Conservation (phyloP, 2,113 vertebrate genomes). For the Mus pahari region DNA sequence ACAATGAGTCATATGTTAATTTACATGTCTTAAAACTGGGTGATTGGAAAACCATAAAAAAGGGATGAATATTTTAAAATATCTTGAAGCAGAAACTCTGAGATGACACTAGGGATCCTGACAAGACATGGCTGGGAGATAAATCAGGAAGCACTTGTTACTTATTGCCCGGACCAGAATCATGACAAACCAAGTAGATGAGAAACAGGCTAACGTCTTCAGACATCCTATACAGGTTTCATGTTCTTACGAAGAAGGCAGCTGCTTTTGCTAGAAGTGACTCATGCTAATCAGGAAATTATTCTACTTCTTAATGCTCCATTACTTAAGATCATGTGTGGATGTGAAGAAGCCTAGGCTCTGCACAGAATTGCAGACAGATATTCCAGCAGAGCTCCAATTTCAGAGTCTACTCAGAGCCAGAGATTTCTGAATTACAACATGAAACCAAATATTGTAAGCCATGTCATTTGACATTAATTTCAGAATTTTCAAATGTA, state of each 20-base stretch:
- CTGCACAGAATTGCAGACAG: constrained; percentile 20
- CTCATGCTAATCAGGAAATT: constrained; percentile 66
- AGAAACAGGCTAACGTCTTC: background rate
- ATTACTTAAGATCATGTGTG: constrained; percentile 53
- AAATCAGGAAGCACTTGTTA: constrained; percentile 28
- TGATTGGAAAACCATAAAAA: constrained; percentile 18
- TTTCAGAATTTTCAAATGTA: background rate
- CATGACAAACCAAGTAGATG: background rate
- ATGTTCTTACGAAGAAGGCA: constrained; percentile 58
- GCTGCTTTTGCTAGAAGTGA: constrained; percentile 59
- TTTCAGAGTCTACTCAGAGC: background rate
- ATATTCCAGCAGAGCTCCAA: background rate
- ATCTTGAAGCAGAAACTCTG: background rate
- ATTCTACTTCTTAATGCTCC: constrained; percentile 51
- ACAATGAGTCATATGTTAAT: constrained; percentile 65
- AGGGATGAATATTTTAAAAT: constrained; percentile 25
- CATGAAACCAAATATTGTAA: background rate
- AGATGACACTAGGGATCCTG: background rate
- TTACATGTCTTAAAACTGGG: constrained; percentile 14
- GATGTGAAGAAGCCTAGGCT: background rate
- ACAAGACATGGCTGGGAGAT: background rate
- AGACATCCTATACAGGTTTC: constrained; percentile 18
- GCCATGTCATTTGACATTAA: background rate
- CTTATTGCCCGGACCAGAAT: background rate
- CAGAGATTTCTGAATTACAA: background rate